Evolutionary conservation across 2,888 invertebrate genomes (phyloP).

Genomic region (Ptilodon capucinus): DNA sequence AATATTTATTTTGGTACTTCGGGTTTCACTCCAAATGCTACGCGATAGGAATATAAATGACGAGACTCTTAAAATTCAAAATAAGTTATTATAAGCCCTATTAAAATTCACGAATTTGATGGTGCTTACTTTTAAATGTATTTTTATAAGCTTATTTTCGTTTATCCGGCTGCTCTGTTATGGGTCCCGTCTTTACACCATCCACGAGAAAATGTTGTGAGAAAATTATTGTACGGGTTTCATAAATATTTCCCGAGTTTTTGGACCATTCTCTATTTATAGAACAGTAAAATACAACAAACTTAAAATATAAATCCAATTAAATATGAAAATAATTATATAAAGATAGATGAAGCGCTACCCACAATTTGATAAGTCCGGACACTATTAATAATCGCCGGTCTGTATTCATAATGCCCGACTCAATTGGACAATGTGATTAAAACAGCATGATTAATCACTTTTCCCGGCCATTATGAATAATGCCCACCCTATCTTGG

Average conservation of each 20-base stretch:
- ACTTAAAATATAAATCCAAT: background rate
- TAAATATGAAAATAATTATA: too few species aligned
- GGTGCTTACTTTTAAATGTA: slow-evolving; percentile 1
- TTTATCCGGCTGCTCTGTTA: background rate
- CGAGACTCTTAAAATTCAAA: slow-evolving; percentile 14
- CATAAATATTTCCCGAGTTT: background rate
- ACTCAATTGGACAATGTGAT: too few species aligned
- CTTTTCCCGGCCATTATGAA: too few species aligned
- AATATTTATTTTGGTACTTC: slow-evolving; percentile 31
- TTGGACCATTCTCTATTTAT: background rate
- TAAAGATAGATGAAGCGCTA: too few species aligned
- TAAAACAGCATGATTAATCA: too few species aligned
- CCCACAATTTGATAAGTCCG: too few species aligned
- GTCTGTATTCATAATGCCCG: too few species aligned
- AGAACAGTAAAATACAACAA: background rate
- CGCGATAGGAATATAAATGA: slow-evolving; percentile 18
- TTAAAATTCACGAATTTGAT: slow-evolving; percentile 13
- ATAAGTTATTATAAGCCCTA: slow-evolving; percentile 11
- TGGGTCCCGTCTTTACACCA: background rate
- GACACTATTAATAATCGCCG: too few species aligned
- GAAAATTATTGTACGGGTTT: background rate
- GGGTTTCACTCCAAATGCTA: slow-evolving; percentile 20
- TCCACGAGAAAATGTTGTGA: background rate
- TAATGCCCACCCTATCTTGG: too few species aligned
- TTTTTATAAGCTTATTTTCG: slow-evolving; percentile 4